A percentile compares a stretch with the other conserved stretches of the same genome.
These are phyloP conservation scores for Ditula angustiorana DNA, from an alignment of 2,888 invertebrate species.

Conservation along the genomic window DNA sequence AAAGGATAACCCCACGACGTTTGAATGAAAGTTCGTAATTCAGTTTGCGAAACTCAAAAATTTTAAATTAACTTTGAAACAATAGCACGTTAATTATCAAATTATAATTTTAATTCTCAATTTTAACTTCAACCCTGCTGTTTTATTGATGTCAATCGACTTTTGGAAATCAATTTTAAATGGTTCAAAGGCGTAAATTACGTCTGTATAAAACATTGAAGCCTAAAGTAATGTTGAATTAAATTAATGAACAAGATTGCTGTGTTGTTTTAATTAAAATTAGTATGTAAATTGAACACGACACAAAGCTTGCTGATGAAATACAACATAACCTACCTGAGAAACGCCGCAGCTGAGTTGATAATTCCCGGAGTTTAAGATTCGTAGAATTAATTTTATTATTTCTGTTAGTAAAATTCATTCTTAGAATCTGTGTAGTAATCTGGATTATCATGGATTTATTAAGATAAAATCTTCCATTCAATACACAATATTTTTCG, in stretches of 20 bases:
- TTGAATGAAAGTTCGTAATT: slow-evolving; percentile 20
- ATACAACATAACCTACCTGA: slow-evolving; percentile 1
- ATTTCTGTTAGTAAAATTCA: too few relatives aligned
- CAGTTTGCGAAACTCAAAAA: slow-evolving; percentile 15
- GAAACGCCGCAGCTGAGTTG: too few relatives aligned
- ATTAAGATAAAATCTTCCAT: too few relatives aligned
- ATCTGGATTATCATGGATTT: too few relatives aligned
- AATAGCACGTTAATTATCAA: slow-evolving; percentile 5
- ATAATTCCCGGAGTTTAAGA: too few relatives aligned
- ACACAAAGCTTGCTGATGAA: not conserved
- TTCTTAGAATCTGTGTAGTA: too few relatives aligned
- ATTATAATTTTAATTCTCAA: slow-evolving; percentile 17
- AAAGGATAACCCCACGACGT: slow-evolving; percentile 11
- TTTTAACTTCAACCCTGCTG: not conserved
- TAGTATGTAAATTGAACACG: slow-evolving; percentile 19
- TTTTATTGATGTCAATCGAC: not conserved
- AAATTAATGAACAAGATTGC: slow-evolving; percentile 9
- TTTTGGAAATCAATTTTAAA: not conserved
- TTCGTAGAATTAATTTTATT: too few relatives aligned
- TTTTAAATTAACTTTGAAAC: slow-evolving; percentile 15
- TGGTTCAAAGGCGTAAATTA: slow-evolving; percentile 2
- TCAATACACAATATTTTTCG: too few relatives aligned
- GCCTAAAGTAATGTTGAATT: not conserved
- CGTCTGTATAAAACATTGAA: not conserved
- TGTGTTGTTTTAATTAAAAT: slow-evolving; percentile 14